Percentiles rank a stretch among this genome's conserved stretches.
phyloP scores from a whole-genome alignment of 2,113 vertebrate species.

The Microtus montanus region DNA sequence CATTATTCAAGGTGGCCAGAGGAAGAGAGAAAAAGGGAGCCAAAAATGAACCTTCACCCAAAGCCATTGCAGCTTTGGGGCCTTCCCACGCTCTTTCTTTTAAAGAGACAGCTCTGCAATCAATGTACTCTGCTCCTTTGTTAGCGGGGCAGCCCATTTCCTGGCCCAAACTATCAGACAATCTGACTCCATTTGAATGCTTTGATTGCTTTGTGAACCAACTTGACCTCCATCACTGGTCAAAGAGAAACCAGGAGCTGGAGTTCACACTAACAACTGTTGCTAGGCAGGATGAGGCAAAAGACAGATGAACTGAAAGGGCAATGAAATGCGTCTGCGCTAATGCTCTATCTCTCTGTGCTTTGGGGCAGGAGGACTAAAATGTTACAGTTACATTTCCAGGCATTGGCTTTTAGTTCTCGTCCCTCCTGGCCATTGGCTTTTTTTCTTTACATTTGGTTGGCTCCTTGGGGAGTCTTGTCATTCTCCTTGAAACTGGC shows the following conservation, averaged over 20 bases:
- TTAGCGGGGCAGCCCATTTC: neutral
- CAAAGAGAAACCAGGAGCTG: conserved; percentile 18
- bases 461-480: conserved; percentile 72
- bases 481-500: conserved; percentile 56
- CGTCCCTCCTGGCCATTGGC: conserved; percentile 52
- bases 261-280: conserved; percentile 37
- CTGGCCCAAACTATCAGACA: neutral
- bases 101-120: neutral
- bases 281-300: conserved; percentile 58
- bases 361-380: conserved; percentile 36
- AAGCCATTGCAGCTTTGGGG: neutral
- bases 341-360: neutral
- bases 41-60: neutral
- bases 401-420: conserved; percentile 41
- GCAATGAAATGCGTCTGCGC: conserved; percentile 21
- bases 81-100: neutral
- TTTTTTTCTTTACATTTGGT: conserved; percentile 70
- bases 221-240: neutral
- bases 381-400: conserved; percentile 52
- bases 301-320: conserved; percentile 52
- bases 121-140: neutral
- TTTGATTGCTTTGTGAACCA: conserved; percentile 13
- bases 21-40: conserved; percentile 27
- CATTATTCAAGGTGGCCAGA: conserved; percentile 22
- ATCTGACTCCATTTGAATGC: neutral